Percentiles rank a stretch among this genome's conserved stretches.
Conservation (phyloP, 2,797 vertebrate species). For the Molossus molossus region DNA sequence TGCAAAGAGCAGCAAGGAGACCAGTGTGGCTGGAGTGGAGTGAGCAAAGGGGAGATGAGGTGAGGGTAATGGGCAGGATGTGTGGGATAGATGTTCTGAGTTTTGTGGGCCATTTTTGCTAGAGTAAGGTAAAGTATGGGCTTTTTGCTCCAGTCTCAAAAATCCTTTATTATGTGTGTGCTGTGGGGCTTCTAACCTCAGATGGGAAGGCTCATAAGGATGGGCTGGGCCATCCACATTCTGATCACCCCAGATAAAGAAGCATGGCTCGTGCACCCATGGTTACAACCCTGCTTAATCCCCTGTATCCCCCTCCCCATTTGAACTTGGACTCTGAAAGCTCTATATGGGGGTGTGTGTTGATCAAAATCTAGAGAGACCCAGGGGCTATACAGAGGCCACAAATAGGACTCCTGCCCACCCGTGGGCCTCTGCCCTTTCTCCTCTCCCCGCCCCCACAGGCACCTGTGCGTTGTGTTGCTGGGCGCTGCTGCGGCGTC, state of each 20-base stretch:
- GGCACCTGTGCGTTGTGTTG: conserved; percentile 10
- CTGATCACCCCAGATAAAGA: background rate
- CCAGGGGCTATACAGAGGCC: background rate
- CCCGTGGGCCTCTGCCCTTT: background rate
- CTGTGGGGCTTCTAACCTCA: background rate
- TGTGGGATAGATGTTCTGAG: background rate
- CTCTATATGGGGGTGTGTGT: background rate
- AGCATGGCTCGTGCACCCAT: background rate
- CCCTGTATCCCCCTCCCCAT: background rate
- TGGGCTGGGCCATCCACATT: background rate
- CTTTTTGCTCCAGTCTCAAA: background rate
- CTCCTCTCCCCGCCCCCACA: background rate
- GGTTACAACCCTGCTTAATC: background rate
- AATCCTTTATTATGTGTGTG: background rate
- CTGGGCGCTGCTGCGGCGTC: conserved; percentile 44
- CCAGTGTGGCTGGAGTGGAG: background rate
- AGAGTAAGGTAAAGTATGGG: background rate
- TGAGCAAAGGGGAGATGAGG: background rate
- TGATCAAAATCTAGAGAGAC: background rate
- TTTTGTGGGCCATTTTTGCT: background rate
- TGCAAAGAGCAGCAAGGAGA: background rate
- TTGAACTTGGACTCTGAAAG: background rate
- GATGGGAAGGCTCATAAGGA: background rate
- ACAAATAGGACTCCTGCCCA: background rate
- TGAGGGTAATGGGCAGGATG: accelerated